Conservation (phyloP, 2,797 vertebrate genomes). For the Eurystomus glaucurus region DNA sequence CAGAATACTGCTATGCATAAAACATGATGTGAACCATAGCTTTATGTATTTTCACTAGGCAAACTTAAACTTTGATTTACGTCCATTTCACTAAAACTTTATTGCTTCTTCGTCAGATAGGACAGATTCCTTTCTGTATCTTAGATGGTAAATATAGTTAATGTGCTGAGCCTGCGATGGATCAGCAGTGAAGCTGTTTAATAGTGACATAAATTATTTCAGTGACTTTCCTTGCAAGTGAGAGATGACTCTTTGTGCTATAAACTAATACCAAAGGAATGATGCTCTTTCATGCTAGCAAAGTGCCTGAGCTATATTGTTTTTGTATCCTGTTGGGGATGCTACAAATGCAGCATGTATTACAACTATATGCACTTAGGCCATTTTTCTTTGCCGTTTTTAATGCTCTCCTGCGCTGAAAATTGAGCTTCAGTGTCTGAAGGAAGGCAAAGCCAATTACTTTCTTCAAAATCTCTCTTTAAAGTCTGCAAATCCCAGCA, state of each 20-base stretch:
- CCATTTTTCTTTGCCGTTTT: constrained; percentile 68
- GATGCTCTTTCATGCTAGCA: constrained; percentile 80
- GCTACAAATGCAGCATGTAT: constrained; percentile 58
- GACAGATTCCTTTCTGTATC: constrained; percentile 85
- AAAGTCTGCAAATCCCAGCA: constrained; percentile 40
- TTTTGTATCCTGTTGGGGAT: constrained; percentile 64
- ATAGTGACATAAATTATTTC: constrained; percentile 89
- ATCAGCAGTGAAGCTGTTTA: constrained; percentile 84
- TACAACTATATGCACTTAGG: constrained; percentile 62
- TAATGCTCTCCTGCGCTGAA: constrained; percentile 52
- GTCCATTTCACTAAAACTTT: constrained; percentile 78
- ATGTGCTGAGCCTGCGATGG: constrained; percentile 86
- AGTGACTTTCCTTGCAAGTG: constrained; percentile 85
- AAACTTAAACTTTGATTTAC: constrained; percentile 81
- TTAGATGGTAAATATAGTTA: constrained; percentile 92
- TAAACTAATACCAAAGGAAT: constrained; percentile 81
- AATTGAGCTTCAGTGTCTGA: constrained; percentile 58
- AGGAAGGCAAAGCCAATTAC: constrained; percentile 46
- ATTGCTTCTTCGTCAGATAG: constrained; percentile 78
- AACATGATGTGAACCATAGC: constrained; percentile 62
- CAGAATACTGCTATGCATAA: constrained; percentile 65
- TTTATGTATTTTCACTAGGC: constrained; percentile 74
- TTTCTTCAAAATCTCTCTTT: constrained; percentile 54
- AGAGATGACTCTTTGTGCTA: constrained; percentile 84
- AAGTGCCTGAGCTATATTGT: constrained; percentile 43